Base-by-base conservation (phyloP, 2,888 invertebrate genomes). In the Xestoiulus laeticollis region DNA sequence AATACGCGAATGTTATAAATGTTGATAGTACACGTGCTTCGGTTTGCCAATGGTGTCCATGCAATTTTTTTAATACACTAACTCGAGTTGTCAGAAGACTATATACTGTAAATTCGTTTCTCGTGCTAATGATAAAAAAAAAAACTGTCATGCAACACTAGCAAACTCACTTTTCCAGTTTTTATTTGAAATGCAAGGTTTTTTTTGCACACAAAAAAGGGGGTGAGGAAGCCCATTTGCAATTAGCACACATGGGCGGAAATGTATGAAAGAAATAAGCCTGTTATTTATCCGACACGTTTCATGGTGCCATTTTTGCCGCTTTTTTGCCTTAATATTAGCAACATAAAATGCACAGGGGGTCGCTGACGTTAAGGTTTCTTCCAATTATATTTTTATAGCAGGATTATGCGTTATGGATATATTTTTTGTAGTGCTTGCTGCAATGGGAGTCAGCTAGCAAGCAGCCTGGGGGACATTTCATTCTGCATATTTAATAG, bases 401-500 rank as follows among this genome's bases (percentile, higher is more conserved):
- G 68, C 68, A 3, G 12, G 68, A 68, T 68, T 68, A 68, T 68
- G 68, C 68, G 68, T 68, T 68, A 68, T 26, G 68, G 26, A 68
- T 68, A 68, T 68, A n/a, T n/a, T n/a, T 68, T 68, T 38, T 8
- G 6, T 38, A 38, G 38, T 14, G 68, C n/a, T 68, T 3, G 68
- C 10, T n/a, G n/a, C 22, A 6, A 22, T 4, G n/a, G 59, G 59
- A 59, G 22, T 22, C n/a, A 22, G 59, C 59, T 26, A 12, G 68
- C 68, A 68, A 26, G 26, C 68, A 14, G 26, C 68, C 68, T 68
- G 68, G 68, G 68, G 68, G 68, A 68, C 68, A 68, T 68, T 68
- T 68, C 68, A 68, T 68, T 68, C 68, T n/a, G 68, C 68, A 68
- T 68, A 68, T 68, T 68, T 68, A 68, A 68, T 68, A 26, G 68